Base-by-base conservation (phyloP, 1,140 invertebrate species). In the Drosophila carrolli region DNA sequence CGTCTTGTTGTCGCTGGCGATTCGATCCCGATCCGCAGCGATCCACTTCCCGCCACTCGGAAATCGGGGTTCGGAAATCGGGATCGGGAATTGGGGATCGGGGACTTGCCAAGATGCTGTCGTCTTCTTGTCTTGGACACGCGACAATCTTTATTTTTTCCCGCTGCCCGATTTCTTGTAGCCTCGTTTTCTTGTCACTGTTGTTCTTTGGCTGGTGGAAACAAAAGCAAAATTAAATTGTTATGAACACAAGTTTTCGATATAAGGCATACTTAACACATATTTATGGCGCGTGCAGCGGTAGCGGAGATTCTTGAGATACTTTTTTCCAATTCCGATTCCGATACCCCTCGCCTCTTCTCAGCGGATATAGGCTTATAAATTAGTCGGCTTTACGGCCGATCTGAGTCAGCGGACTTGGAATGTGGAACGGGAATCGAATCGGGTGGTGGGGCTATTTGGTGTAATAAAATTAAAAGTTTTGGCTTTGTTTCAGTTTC, bases 211-310 rank as follows among this genome's bases (percentile, higher is more conserved):
- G 54, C 23, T 71, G 74, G 54, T 54, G 35, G 59, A 89, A 90
- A 89, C 77, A 89, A 89, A 89, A 89, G 77, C 85, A 89, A 83
- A 89, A 89, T 89, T 89, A 89, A 89, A 89, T 89, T 89, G 84
- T 89, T 89, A 89, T 89, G 77, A 89, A 81, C 84, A 89, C 85
- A 89, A 89, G 81, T 80, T 80, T 77, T 88, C 84, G 80, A 88
- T 88, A 88, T 89, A 86, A 83, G 79, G 75, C 71, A 82, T 76
- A 86, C 83, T 88, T 88, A 86, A 86, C 83, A 89, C 83, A 89
- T 89, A 89, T 88, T 89, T 89, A 89, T 88, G 82, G 83, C 83
- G 83, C 83, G 84, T 89, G 84, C 79, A 88, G 83, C 83, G 76
- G 83, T 88, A 88, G 83, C 83, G 58, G 63, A 82, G 83, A 88